Conservation (phyloP, 1,140 invertebrate species). For the Drosophila simulans region DNA sequence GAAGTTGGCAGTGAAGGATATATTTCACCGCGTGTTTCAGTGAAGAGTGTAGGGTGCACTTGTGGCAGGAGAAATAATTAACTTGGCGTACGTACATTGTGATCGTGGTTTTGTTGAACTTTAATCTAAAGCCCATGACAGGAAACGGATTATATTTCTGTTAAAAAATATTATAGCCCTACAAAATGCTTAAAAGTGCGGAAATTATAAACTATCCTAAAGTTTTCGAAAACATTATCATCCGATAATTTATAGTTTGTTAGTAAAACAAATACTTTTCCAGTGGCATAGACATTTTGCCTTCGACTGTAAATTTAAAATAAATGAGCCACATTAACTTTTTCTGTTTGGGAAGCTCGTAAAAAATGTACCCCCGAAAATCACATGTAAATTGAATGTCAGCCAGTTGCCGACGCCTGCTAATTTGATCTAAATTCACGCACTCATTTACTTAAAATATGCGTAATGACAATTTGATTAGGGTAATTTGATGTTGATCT, state of each 20-base stretch:
- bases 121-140: background rate
- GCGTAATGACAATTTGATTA: conserved; percentile 79
- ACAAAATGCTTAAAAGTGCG: background rate
- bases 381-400: conserved; percentile 56
- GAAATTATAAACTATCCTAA: no score
- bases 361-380: conserved; percentile 32
- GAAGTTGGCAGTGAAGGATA: conserved; percentile 1
- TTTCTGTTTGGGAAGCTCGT: conserved; percentile 2
- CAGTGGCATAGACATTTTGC: no score
- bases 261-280: background rate
- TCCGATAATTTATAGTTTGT: no score
- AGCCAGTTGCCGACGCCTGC: conserved; percentile 30
- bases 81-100: conserved; percentile 1
- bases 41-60: background rate
- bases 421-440: conserved; percentile 74
- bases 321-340: conserved; percentile 5
- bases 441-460: conserved; percentile 80
- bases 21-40: conserved; percentile 1
- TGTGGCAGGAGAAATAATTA: conserved; percentile 5
- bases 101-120: background rate
- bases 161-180: background rate
- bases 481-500: conserved; percentile 79
- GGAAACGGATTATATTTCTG: background rate
- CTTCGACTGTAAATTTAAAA: conserved; percentile 1
- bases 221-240: no score